Base-by-base conservation (phyloP, 2,888 invertebrate species). In the Drosophila tripunctata region DNA sequence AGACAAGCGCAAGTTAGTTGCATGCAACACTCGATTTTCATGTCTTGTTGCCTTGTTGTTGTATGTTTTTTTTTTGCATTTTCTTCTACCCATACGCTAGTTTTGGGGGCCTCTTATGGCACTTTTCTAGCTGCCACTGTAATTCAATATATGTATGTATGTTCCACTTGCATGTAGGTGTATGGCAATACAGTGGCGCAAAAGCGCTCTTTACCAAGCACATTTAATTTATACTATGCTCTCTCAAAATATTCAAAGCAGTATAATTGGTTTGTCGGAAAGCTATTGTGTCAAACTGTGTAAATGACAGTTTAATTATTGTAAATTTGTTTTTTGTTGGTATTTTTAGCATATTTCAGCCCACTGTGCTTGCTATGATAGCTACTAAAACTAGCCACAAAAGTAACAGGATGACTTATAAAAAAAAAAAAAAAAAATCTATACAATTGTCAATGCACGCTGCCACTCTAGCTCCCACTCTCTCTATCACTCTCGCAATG, bases 81-180 rank as follows among this genome's bases (percentile, higher is more conserved):
- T 48, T 45, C 51, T 21, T 45, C 51, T 36, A n/a, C 47, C 62
- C 43, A 47, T 60, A 50, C 33, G 33, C 38, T 31, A n/a, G 40
- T 44, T 50, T 54, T 41, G 31, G 40, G 61, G 75, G 58, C 47
- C 47, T 78, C 74, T 62, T 69, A 66, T 50, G 67, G 77, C 75
- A 58, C 84, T 79, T 87, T 76, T 77, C 87, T 83, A 86, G 83
- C 72, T 83, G 57, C 48, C 61, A 38, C 64, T 60, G 87, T 79
- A 79, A 79, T 80, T 77, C 65, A 84, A 79, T 79, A 87, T 66
- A 57, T 48, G 67, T n/a, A n/a, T n/a, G n/a, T n/a, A n/a, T n/a
- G n/a, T n/a, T n/a, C 27, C 52, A 43, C 38, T 21, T n/a, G 10
- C 21, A 21, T 45, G 57, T 48, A 41, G 51, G 47, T 75, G 66